Percentiles rank a stretch among this genome's conserved stretches.
Conservation (phyloP, 1,140 invertebrate species). For the Wasmannia auropunctata region DNA sequence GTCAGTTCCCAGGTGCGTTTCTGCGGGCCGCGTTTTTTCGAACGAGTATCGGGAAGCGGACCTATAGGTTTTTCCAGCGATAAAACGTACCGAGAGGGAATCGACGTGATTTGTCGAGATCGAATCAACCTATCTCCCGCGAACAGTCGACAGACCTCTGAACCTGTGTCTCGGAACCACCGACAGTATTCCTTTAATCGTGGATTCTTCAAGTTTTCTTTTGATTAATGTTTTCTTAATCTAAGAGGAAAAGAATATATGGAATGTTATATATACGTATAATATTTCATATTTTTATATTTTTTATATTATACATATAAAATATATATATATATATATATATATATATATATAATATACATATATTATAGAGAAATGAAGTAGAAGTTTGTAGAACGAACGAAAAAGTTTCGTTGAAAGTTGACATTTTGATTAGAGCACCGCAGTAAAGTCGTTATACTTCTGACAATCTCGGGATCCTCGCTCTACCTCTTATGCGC, state of each 20-base stretch:
- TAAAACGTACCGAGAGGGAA: conserved; percentile 6
- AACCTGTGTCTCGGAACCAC: background rate
- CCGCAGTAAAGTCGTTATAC: conserved; percentile 2
- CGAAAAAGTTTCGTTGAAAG: conserved; percentile 15
- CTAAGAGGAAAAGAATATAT: background rate
- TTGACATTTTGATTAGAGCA: conserved; percentile 23
- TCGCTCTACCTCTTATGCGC: background rate
- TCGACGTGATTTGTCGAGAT: conserved; percentile 48
- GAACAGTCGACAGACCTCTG: background rate
- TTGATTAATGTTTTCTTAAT: no score
- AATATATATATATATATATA: background rate
- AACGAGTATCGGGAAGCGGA: background rate
- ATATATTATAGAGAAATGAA: background rate
- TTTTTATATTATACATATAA: background rate
- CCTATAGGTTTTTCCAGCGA: conserved; percentile 18
- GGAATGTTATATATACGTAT: background rate
- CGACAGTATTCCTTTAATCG: background rate
- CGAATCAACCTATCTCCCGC: conserved; percentile 17
- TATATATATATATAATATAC: background rate
- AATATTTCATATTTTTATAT: background rate
- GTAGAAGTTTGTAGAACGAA: background rate
- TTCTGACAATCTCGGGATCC: background rate
- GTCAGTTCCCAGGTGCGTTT: conserved; percentile 47
- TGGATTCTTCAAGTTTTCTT: conserved; percentile 1
- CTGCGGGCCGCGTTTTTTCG: background rate